These are phyloP conservation scores for Thryonomys swinderianus DNA, from an alignment of 2,113 vertebrate species.

Conservation along the genomic window DNA sequence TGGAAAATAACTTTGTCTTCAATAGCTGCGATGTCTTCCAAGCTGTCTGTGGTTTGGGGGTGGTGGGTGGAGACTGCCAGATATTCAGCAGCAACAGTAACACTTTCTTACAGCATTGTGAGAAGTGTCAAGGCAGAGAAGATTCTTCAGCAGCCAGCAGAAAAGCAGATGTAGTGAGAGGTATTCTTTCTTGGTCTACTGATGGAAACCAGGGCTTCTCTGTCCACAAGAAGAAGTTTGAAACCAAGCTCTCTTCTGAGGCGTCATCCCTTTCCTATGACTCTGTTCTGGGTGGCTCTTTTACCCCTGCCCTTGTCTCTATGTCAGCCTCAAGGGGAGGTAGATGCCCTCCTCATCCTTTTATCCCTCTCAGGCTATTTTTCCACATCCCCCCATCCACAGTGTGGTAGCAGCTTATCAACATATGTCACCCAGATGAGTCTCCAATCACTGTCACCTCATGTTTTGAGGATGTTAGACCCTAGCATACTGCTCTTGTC, in stretches of 20 bases:
- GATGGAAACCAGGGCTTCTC: conserved; percentile 33
- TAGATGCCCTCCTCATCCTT: not conserved
- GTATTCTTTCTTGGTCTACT: conserved; percentile 60
- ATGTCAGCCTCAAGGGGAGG: not conserved
- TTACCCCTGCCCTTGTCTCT: not conserved
- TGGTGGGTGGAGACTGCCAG: conserved; percentile 77
- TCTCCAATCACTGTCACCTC: not conserved
- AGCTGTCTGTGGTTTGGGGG: conserved; percentile 54
- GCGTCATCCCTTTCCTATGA: not conserved
- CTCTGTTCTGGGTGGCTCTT: not conserved
- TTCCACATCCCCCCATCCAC: not conserved
- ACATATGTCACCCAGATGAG: not conserved
- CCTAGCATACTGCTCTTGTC: not conserved
- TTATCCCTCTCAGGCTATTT: not conserved
- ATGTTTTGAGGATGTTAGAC: not conserved
- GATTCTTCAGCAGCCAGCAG: conserved; percentile 73
- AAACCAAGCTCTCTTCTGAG: not conserved
- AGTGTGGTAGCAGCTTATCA: not conserved
- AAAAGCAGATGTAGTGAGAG: conserved; percentile 53
- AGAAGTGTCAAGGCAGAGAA: conserved; percentile 65
- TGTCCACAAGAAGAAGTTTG: not conserved
- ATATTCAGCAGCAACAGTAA: conserved; percentile 62
- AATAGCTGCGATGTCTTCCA: conserved; percentile 65
- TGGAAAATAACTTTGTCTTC: conserved; percentile 75
- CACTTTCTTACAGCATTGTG: conserved; percentile 69